Percentiles rank a stretch among this genome's conserved stretches.
Conservation (phyloP, 2,888 invertebrate genomes). For the Spisula solida region DNA sequence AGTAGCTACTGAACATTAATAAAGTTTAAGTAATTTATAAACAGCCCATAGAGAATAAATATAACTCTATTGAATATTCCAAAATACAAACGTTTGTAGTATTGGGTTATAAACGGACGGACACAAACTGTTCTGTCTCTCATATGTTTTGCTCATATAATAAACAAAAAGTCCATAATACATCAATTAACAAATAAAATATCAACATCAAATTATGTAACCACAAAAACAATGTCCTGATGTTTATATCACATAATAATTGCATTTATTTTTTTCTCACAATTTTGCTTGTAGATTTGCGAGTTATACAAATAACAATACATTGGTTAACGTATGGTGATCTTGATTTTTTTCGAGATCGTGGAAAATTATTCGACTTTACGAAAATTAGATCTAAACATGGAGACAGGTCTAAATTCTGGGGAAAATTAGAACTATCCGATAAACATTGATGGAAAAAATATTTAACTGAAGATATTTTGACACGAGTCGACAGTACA, state of each 20-base stretch:
- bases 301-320: slow-evolving; percentile 9
- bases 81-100: too few species aligned
- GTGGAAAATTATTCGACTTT: too few species aligned
- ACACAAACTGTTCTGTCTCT: not conserved
- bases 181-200: not conserved
- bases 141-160: not conserved
- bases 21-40: too few species aligned
- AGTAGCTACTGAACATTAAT: too few species aligned
- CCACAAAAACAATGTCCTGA: slow-evolving; percentile 6
- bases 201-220: not conserved
- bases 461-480: too few species aligned
- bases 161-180: not conserved
- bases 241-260: not conserved
- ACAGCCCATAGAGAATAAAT: too few species aligned
- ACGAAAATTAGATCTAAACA: too few species aligned
- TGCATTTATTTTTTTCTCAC: not conserved
- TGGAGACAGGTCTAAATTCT: too few species aligned
- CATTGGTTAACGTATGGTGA: not conserved
- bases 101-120: not conserved
- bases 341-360: not conserved
- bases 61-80: too few species aligned
- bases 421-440: too few species aligned
- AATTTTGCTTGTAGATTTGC: not conserved
- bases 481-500: too few species aligned
- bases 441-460: too few species aligned